These are phyloP conservation scores for Pediacus dermestoides DNA, from an alignment of 2,888 invertebrate species.

Conservation along the genomic window DNA sequence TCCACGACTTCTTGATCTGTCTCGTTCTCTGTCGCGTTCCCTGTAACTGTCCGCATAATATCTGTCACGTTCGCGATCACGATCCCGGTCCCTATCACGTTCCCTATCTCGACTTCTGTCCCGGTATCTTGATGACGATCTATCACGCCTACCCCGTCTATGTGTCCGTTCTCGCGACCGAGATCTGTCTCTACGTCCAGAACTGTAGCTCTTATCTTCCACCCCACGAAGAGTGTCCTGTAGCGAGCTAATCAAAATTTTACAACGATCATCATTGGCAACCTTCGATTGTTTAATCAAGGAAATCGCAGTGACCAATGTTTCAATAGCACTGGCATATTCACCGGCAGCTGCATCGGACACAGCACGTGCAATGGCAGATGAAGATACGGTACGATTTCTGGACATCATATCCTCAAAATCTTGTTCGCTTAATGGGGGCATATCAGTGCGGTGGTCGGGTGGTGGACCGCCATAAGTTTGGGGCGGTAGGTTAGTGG, in stretches of 20 bases:
- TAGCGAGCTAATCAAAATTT: slow-evolving; percentile 92
- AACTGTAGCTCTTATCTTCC: slow-evolving; percentile 94
- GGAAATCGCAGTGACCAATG: slow-evolving; percentile 96
- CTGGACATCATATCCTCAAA: slow-evolving; percentile 98
- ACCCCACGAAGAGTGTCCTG: slow-evolving; percentile 92
- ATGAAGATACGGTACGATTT: slow-evolving; percentile 95
- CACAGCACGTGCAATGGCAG: slow-evolving; percentile 95
- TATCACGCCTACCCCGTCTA: slow-evolving; percentile 44
- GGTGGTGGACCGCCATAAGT: slow-evolving; percentile 62
- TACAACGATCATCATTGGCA: slow-evolving; percentile 94
- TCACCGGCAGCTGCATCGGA: slow-evolving; percentile 97
- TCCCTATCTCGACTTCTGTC: slow-evolving; percentile 58
- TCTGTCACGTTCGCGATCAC: slow-evolving; percentile 52
- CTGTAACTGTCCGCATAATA: slow-evolving; percentile 52
- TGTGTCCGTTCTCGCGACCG: slow-evolving; percentile 48
- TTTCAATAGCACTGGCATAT: slow-evolving; percentile 97
- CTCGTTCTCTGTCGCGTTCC: slow-evolving; percentile 56
- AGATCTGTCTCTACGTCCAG: slow-evolving; percentile 59
- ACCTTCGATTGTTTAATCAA: slow-evolving; percentile 93
- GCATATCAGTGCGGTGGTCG: slow-evolving; percentile 55
- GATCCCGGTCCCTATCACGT: slow-evolving; percentile 56
- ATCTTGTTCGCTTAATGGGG: slow-evolving; percentile 83
- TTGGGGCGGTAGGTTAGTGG: slow-evolving; percentile 50
- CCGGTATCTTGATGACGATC: slow-evolving; percentile 51
- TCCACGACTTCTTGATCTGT: slow-evolving; percentile 55